Base-by-base conservation (phyloP, 2,888 invertebrate genomes). In the Andrena bucephala region DNA sequence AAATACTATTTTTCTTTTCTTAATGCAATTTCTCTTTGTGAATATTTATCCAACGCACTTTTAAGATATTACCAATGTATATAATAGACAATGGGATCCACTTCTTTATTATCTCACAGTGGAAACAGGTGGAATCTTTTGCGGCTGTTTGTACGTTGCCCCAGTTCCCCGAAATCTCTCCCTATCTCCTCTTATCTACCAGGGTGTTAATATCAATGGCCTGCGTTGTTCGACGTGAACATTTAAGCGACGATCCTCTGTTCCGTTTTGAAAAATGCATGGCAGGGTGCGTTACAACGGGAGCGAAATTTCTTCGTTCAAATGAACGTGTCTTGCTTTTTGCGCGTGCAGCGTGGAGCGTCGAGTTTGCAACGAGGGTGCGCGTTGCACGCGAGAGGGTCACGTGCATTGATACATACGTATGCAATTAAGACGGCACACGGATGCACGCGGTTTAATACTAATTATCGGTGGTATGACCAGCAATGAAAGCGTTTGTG, bases 171-270 rank as follows among this genome's bases (percentile, higher is more conserved):
- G 75, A 29, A 82, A 76, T 72, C 57, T 42, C 66, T 20, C 42
- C 13, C 42, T 85, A 77, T 85, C 83, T 63, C 50, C 13, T 36
- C 69, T 85, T 85, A 84, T 85, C 85, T 72, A 13, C 10, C 10
- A 29, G 57, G 72, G 63, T 74, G 62, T 48, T 69, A 13, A 57
- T 65, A 77, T 78, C 74, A 84, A 85, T 75, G 84, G 5, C 8
- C 8, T 16, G n/a, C 69, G 71, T 77, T 84, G 81, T 85, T 16
- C 29, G 57, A 8, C 13, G 62, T 16, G 66, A 27, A 81, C 81
- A 81, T 84, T 84, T 85, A 84, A 85, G 84, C 84, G 78, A 81
- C 70, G 81, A 59, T 60, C 7, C 57, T 20, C 69, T 67, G 70
- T 75, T 20, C 69, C 27, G 62, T 16, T 79, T 69, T 59, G 59